Evolutionary conservation across 2,888 invertebrate genomes (phyloP).

Genomic region (Sphaerophoria rueppellii): DNA sequence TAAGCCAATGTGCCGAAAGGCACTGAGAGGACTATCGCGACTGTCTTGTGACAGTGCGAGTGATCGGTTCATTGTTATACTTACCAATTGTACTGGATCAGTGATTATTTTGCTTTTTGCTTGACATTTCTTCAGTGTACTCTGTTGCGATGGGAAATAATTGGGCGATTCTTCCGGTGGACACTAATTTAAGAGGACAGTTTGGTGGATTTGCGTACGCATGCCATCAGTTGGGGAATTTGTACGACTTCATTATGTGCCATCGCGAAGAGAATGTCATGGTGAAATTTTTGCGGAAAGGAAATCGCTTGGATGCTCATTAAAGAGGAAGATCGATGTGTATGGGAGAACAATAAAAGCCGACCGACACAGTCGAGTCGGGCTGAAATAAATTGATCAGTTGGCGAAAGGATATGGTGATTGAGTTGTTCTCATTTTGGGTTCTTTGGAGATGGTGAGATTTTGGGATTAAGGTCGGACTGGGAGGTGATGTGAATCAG

Average conservation of each 20-base stretch:
- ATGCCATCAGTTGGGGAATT: constrained; percentile 22
- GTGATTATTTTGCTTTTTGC: neutral
- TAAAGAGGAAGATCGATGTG: constrained; percentile 55
- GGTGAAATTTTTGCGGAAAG: constrained; percentile 39
- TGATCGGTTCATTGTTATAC: constrained; percentile 70
- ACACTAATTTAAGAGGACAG: constrained; percentile 67
- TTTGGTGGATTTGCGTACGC: constrained; percentile 64
- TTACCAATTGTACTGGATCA: constrained; percentile 16
- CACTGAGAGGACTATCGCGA: constrained; percentile 50
- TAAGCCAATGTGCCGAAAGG: constrained; percentile 36
- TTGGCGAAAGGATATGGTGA: neutral
- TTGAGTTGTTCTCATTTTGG: neutral
- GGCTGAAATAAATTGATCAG: constrained; percentile 14
- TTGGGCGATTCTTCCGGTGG: constrained; percentile 70
- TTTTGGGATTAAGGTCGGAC: neutral
- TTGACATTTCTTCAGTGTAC: neutral
- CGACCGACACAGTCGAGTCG: neutral
- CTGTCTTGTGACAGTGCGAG: constrained; percentile 56
- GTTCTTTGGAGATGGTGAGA: neutral
- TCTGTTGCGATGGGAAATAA: constrained; percentile 59
- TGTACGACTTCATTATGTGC: constrained; percentile 64
- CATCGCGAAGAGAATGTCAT: neutral
- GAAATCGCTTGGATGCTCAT: constrained; percentile 35
- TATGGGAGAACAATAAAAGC: constrained; percentile 52
- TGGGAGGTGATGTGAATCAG: neutral